Evolutionary conservation across 2,888 invertebrate genomes (phyloP).

Genomic region (Ernsta delagoae): DNA sequence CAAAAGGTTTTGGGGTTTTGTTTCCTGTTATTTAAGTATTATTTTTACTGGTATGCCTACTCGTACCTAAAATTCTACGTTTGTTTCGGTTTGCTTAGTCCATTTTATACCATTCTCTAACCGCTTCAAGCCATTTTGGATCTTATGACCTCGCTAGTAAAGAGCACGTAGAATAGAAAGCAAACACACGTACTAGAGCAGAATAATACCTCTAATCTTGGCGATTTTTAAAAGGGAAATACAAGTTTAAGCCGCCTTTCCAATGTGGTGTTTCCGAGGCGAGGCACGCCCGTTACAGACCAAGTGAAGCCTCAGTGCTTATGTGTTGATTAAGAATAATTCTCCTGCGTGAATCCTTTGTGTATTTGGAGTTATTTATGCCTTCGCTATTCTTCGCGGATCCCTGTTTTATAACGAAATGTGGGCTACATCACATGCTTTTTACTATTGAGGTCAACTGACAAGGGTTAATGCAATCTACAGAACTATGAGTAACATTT

Average conservation of each 20-base stretch:
- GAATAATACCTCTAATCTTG: background rate
- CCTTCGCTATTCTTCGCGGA: constrained; percentile 6
- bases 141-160: background rate
- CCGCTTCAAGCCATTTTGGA: background rate
- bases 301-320: constrained; percentile 30
- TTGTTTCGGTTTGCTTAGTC: too few species aligned
- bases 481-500: background rate
- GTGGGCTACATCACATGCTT: background rate
- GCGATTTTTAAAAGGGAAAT: constrained; percentile 1
- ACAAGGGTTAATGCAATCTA: background rate
- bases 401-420: constrained; percentile 1
- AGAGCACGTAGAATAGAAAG: background rate
- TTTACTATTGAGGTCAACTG: constrained; percentile 3
- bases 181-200: background rate
- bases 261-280: constrained; percentile 24
- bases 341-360: constrained; percentile 31
- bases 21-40: too few species aligned
- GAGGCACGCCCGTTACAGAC: constrained; percentile 30
- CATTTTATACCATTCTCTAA: background rate
- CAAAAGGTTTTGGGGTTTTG: too few species aligned
- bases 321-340: constrained; percentile 38
- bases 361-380: constrained; percentile 26
- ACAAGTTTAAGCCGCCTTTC: background rate
- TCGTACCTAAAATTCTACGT: too few species aligned
- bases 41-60: too few species aligned